These are phyloP conservation scores for Sarotherodon lohbergeri DNA, from an alignment of 2,113 vertebrate species.

Conservation along the genomic window DNA sequence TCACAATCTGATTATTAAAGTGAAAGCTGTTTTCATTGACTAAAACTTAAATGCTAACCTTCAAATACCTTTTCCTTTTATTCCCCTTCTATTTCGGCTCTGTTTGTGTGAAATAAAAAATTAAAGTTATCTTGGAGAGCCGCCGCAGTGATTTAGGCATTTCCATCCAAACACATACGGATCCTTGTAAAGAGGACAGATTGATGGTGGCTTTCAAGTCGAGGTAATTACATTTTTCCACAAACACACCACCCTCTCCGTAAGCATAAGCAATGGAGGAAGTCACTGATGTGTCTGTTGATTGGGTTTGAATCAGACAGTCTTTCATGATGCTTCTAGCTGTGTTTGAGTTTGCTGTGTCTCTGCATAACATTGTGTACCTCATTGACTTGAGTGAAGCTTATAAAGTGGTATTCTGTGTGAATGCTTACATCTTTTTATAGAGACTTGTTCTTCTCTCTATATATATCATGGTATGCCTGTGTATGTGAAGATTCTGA, in stretches of 20 bases:
- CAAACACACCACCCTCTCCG: neutral
- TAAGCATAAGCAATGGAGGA: neutral
- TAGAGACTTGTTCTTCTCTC: neutral
- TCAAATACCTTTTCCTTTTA: neutral
- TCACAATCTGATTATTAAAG: neutral
- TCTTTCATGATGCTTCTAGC: slow-evolving; percentile 8
- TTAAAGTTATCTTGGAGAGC: neutral
- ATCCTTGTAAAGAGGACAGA: slow-evolving; percentile 15
- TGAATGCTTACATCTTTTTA: neutral
- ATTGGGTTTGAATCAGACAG: slow-evolving; percentile 29
- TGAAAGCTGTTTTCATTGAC: neutral
- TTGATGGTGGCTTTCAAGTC: slow-evolving; percentile 40
- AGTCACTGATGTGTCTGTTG: slow-evolving; percentile 31
- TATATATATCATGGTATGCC: neutral
- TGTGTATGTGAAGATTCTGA: neutral
- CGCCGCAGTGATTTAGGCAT: neutral
- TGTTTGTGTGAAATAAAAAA: neutral
- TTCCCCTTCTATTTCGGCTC: neutral
- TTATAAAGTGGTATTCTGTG: neutral
- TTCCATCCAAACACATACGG: slow-evolving; percentile 2
- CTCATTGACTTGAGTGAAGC: neutral
- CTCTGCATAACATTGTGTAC: neutral
- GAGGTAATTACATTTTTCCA: slow-evolving; percentile 37
- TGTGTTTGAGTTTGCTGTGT: neutral
- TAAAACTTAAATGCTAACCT: neutral